phyloP scores from a whole-genome alignment of 2,797 vertebrate species.

The Chaunax sp. region DNA sequence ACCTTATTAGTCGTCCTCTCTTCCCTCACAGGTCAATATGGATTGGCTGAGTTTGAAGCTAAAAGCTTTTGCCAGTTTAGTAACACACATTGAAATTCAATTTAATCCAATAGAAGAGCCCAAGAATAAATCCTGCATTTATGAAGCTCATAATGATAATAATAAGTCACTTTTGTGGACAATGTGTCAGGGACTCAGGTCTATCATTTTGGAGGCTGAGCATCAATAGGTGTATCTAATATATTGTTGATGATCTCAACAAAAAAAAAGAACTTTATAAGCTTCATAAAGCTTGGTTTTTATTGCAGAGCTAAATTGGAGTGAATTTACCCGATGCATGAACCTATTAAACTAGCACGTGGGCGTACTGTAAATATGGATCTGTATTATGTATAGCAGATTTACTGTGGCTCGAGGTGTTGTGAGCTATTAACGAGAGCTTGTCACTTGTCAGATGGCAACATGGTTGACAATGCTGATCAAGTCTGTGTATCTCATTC shows the following conservation, averaged over 20 bases:
- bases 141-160: conserved; percentile 25
- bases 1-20: conserved; percentile 27
- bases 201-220: neutral
- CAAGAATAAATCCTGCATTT: conserved; percentile 23
- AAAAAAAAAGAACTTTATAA: conserved; percentile 15
- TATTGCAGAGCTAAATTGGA: conserved; percentile 28
- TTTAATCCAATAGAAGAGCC: neutral
- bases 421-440: conserved; percentile 10
- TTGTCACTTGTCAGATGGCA: conserved; percentile 14
- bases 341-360: conserved; percentile 14
- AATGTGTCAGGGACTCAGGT: conserved; percentile 20
- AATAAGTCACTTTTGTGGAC: conserved; percentile 18
- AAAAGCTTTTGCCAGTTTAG: conserved; percentile 9
- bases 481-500: conserved; percentile 25
- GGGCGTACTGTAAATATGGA: conserved; percentile 21
- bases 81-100: neutral
- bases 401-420: conserved; percentile 21
- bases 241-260: conserved; percentile 7
- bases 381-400: neutral
- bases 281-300: conserved; percentile 35
- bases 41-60: conserved; percentile 4
- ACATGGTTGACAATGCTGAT: conserved; percentile 20
- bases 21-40: neutral
- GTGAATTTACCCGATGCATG: conserved; percentile 11
- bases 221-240: conserved; percentile 4